Conservation (phyloP, 1,140 invertebrate species). For the Apis laboriosa region DNA sequence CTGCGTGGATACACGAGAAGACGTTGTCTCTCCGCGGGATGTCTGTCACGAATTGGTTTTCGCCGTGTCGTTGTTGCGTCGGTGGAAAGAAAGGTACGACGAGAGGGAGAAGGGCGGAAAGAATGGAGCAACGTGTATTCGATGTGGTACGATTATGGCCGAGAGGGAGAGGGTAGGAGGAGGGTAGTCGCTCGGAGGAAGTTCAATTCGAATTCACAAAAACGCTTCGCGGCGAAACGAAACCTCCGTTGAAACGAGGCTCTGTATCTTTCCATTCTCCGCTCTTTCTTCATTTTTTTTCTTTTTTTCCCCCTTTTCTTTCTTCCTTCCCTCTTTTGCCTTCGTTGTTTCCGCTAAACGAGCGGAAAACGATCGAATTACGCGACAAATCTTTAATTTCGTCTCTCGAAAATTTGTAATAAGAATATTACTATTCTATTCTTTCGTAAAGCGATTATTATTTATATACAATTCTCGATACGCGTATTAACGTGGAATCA, state of each 20-base stretch:
- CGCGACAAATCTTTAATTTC: background rate
- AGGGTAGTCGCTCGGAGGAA: slow-evolving; percentile 36
- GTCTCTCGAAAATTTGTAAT: too few species aligned
- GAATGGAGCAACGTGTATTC: slow-evolving; percentile 43
- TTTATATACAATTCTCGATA: too few species aligned
- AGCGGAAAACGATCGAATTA: background rate
- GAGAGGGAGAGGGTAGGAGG: background rate
- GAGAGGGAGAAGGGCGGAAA: background rate
- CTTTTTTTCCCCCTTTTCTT: background rate
- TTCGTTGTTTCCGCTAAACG: background rate
- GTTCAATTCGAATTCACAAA: slow-evolving; percentile 52
- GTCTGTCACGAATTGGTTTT: slow-evolving; percentile 62
- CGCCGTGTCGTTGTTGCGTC: background rate
- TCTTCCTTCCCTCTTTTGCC: background rate
- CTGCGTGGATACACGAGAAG: slow-evolving; percentile 15
- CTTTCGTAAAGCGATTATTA: background rate
- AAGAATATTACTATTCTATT: background rate
- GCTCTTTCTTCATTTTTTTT: background rate
- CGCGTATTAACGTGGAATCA: too few species aligned
- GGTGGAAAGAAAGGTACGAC: background rate
- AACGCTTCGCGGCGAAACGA: slow-evolving; percentile 40
- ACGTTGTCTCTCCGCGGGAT: slow-evolving; percentile 51
- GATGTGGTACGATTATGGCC: slow-evolving; percentile 48
- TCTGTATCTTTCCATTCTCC: slow-evolving; percentile 15
- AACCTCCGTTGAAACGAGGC: slow-evolving; percentile 44